Percentiles rank a stretch among this genome's conserved stretches.
These are phyloP conservation scores for Heteromyza rotundicornis DNA, from an alignment of 2,888 invertebrate genomes.

Conservation along the genomic window DNA sequence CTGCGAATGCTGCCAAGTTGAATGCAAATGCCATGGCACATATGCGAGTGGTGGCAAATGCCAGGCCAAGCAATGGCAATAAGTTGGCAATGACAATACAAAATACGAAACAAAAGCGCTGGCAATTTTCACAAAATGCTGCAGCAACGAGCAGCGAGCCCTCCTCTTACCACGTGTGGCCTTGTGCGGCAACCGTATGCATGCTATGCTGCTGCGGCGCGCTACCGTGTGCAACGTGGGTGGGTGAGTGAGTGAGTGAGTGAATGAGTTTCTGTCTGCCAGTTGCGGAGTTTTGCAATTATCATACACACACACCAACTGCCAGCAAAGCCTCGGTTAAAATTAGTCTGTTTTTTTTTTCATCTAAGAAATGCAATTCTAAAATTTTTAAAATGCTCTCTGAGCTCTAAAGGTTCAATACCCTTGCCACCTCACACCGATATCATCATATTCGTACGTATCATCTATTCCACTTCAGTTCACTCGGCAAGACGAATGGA, in stretches of 20 bases:
- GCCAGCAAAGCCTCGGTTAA: not conserved
- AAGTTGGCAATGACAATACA: not conserved
- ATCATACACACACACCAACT: no score
- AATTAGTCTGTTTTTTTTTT: not conserved
- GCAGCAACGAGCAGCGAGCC: not conserved
- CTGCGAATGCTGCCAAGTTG: not conserved
- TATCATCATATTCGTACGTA: not conserved
- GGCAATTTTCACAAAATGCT: not conserved
- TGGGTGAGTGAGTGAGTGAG: no score
- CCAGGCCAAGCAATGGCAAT: not conserved
- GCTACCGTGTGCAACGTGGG: not conserved
- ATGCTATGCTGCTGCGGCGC: no score
- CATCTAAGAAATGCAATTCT: not conserved
- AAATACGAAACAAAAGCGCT: no score
- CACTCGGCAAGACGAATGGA: not conserved
- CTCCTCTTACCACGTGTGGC: slow-evolving; percentile 1
- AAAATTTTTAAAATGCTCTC: not conserved
- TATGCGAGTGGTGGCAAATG: not conserved
- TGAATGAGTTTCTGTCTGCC: no score
- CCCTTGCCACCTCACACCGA: not conserved
- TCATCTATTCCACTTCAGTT: not conserved
- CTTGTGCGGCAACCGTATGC: not conserved
- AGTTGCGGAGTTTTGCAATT: no score
- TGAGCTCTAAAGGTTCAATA: not conserved
- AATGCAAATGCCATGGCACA: not conserved